phyloP scores from a whole-genome alignment of 2,888 invertebrate species.

The Altica lythri region DNA sequence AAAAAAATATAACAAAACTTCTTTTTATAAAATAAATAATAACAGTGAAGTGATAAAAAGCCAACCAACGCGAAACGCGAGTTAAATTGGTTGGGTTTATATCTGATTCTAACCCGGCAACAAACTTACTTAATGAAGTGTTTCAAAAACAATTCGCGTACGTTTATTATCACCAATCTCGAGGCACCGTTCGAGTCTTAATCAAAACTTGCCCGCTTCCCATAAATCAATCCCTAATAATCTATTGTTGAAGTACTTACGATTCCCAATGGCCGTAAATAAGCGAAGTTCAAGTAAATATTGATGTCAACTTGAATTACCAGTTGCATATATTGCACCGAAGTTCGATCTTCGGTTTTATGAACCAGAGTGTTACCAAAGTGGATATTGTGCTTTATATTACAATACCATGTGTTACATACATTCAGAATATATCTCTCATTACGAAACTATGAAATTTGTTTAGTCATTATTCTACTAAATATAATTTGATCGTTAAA shows the following conservation, averaged over 20 bases:
- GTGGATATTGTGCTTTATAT: too few relatives aligned
- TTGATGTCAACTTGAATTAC: conserved; percentile 26
- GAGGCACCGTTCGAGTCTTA: not conserved
- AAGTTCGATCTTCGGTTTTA: conserved; percentile 4
- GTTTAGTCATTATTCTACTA: too few relatives aligned
- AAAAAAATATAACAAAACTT: too few relatives aligned
- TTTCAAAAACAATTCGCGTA: conserved; percentile 16
- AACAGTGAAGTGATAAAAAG: not conserved
- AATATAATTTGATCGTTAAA: too few relatives aligned
- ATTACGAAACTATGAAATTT: too few relatives aligned
- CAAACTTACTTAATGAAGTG: conserved; percentile 18
- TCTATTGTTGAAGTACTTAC: conserved; percentile 31
- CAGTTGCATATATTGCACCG: conserved; percentile 21
- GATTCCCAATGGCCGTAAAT: conserved; percentile 32
- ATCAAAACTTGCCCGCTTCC: conserved; percentile 28
- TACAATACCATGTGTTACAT: too few relatives aligned
- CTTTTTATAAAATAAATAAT: too few relatives aligned
- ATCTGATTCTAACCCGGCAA: conserved; percentile 4
- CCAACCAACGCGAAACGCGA: not conserved
- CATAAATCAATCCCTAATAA: conserved; percentile 31
- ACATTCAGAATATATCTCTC: too few relatives aligned
- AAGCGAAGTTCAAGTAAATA: conserved; percentile 31
- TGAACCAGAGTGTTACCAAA: too few relatives aligned
- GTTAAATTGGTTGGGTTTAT: not conserved
- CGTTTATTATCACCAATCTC: conserved; percentile 16